Base-by-base conservation (phyloP, 2,888 invertebrate species). In the Copidosoma aretas region DNA sequence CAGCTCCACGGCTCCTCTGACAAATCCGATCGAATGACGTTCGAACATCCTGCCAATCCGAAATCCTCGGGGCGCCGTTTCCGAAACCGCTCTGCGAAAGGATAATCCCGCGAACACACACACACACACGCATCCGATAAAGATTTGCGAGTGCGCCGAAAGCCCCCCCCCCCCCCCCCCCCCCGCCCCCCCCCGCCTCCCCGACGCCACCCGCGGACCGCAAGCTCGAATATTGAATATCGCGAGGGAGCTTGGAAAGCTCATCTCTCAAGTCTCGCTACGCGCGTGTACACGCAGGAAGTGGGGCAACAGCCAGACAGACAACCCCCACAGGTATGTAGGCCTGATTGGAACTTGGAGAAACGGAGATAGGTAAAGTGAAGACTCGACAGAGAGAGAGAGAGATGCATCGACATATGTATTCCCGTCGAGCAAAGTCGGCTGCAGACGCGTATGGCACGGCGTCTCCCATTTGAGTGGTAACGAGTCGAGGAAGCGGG, bases 161-260 rank as follows among this genome's bases (percentile, higher is more conserved):
- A 61, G 41, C n/a, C n/a, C n/a, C n/a, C n/a, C n/a, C n/a, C n/a
- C n/a, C n/a, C n/a, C n/a, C n/a, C n/a, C n/a, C n/a, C n/a, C n/a
- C n/a, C n/a, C n/a, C n/a, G n/a, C n/a, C n/a, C n/a, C n/a, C n/a
- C n/a, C n/a, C n/a, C n/a, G n/a, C n/a, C n/a, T n/a, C n/a, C n/a
- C n/a, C n/a, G n/a, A n/a, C 57, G 51, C 41, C 51, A 61, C 51
- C 41, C 57, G 52, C 57, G 61, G 64, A 64, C 61, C n/a, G n/a
- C 61, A 58, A 68, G 56, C 53, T 60, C 56, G 46, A 51, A 64
- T 68, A 64, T 64, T 68, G 60, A 68, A 64, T 64, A 64, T 64
- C 32, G 60, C 32, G 64, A 25, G 41, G 43, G 17, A 3, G 43
- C 43, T 14, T 46, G 15, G 43, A 3, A 46, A 46, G 43, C 32